These are phyloP conservation scores for Macrosiphum euphorbiae DNA, from an alignment of 2,888 invertebrate species.

Conservation along the genomic window DNA sequence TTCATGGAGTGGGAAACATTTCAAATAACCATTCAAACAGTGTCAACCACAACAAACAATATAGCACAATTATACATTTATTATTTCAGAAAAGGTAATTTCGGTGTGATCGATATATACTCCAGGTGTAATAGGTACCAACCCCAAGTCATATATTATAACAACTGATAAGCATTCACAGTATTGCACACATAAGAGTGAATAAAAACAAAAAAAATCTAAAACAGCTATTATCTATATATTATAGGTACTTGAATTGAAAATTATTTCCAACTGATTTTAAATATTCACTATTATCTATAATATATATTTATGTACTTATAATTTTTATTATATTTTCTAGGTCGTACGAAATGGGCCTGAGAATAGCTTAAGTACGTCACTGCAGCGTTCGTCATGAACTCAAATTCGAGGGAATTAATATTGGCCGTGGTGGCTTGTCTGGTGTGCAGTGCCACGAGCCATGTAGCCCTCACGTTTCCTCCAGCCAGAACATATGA, in stretches of 20 bases:
- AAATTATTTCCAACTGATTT: background rate
- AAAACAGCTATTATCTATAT: background rate
- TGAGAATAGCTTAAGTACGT: slow-evolving; percentile 28
- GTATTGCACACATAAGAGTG: no score
- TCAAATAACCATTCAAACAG: no score
- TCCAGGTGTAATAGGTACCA: background rate
- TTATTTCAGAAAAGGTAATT: no score
- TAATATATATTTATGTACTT: background rate
- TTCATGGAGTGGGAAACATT: no score
- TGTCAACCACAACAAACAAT: no score
- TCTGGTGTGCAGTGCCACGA: slow-evolving; percentile 67
- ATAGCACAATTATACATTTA: no score
- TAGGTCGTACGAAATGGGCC: slow-evolving; percentile 48
- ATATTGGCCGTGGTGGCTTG: slow-evolving; percentile 47
- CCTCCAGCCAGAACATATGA: slow-evolving; percentile 91
- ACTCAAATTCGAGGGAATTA: slow-evolving; percentile 35
- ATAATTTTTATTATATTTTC: background rate
- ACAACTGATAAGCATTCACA: background rate
- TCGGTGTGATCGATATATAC: no score
- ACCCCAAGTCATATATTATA: background rate
- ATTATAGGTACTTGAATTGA: background rate
- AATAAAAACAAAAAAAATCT: background rate
- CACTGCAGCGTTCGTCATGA: slow-evolving; percentile 33
- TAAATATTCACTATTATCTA: background rate
- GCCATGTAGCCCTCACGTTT: slow-evolving; percentile 89